These are phyloP conservation scores for Bhutanitis thaidina DNA, from an alignment of 2,888 invertebrate genomes.

Conservation along the genomic window DNA sequence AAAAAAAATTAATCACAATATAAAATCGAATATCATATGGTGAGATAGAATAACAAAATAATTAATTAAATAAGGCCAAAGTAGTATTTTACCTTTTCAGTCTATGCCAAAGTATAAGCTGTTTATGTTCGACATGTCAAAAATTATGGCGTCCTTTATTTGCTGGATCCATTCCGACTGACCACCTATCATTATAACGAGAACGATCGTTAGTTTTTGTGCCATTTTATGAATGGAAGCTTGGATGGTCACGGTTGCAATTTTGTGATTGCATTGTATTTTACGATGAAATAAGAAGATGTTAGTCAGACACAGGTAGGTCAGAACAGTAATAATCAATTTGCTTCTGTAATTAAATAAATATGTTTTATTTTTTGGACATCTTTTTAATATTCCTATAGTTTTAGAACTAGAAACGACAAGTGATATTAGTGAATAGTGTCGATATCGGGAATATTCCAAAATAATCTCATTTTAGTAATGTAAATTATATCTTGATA, in stretches of 20 bases:
- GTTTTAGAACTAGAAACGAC: not conserved
- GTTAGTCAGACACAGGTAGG: conserved; percentile 20
- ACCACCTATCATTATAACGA: conserved; percentile 60
- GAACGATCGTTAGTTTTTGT: conserved; percentile 56
- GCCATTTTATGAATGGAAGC: conserved; percentile 57
- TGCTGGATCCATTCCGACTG: conserved; percentile 43
- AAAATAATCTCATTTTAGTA: no score
- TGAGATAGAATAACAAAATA: no score
- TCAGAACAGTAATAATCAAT: conserved; percentile 23
- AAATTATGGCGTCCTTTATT: conserved; percentile 60
- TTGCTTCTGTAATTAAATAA: conserved; percentile 6
- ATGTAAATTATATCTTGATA: no score
- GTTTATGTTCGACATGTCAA: conserved; percentile 65
- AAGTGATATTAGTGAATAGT: no score
- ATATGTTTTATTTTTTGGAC: not conserved
- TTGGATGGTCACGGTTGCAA: conserved; percentile 53
- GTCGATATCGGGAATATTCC: no score
- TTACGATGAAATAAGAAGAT: conserved; percentile 34
- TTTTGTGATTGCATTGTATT: conserved; percentile 46
- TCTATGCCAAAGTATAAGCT: conserved; percentile 56
- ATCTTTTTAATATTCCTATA: not conserved
- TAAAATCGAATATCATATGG: no score
- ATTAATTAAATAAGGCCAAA: not conserved
- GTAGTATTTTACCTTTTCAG: not conserved
- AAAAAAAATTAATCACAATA: no score